Conservation (phyloP, 2,797 vertebrate genomes). For the Karalla daura region DNA sequence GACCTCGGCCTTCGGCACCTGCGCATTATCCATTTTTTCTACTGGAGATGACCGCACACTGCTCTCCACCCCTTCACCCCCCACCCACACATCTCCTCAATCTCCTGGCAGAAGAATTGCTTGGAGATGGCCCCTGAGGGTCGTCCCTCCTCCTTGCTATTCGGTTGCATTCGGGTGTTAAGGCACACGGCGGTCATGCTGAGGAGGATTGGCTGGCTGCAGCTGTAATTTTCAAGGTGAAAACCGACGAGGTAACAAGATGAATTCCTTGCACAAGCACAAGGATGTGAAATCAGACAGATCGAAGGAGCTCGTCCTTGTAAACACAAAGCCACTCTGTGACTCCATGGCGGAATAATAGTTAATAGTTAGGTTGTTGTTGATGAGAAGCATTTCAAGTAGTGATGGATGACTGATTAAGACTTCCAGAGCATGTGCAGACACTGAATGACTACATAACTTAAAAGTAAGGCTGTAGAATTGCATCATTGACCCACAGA, state of each 20-base stretch:
- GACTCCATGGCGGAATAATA: not conserved
- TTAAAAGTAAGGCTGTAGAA: conserved; percentile 44
- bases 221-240: conserved; percentile 63
- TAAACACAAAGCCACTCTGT: conserved; percentile 17
- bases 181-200: conserved; percentile 34
- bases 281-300: conserved; percentile 11
- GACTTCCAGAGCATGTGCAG: conserved; percentile 13
- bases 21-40: conserved; percentile 30
- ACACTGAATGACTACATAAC: conserved; percentile 30
- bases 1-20: conserved; percentile 39
- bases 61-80: not conserved
- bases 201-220: conserved; percentile 47
- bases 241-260: conserved; percentile 33
- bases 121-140: conserved; percentile 47
- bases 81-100: conserved; percentile 37
- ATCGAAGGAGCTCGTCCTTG: conserved; percentile 29
- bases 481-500: conserved; percentile 21
- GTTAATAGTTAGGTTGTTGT: conserved; percentile 5
- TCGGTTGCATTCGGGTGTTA: conserved; percentile 53
- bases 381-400: conserved; percentile 24
- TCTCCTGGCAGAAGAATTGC: conserved; percentile 52
- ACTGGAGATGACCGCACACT: conserved; percentile 16
- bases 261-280: conserved; percentile 33
- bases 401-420: conserved; percentile 44
- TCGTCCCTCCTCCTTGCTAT: conserved; percentile 49